Evolutionary conservation across 2,113 vertebrate species (phyloP).

Genomic region (Australoheros scitulus): DNA sequence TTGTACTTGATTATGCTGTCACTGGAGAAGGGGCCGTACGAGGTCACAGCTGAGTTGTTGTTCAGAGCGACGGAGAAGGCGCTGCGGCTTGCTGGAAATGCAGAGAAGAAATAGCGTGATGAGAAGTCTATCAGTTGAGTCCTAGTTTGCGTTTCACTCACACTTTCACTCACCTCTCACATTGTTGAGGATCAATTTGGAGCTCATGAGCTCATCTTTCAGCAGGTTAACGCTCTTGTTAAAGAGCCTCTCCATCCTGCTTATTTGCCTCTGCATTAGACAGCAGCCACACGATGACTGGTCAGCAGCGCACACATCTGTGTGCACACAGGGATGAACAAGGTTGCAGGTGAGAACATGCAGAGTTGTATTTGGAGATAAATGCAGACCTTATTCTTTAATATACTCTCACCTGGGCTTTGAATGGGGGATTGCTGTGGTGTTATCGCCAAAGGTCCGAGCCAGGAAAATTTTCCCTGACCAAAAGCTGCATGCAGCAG

Average conservation of each 20-base stretch:
- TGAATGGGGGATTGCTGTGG: rapidly evolving
- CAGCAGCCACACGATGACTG: constrained; percentile 74
- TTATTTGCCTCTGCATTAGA: constrained; percentile 70
- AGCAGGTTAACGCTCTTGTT: constrained; percentile 36
- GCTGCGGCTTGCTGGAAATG: constrained; percentile 68
- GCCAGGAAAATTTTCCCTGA: background rate
- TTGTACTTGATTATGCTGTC: constrained; percentile 45
- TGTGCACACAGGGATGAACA: background rate
- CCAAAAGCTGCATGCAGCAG: constrained; percentile 41
- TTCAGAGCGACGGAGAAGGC: constrained; percentile 78
- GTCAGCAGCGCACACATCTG: constrained; percentile 60
- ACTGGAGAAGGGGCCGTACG: constrained; percentile 31
- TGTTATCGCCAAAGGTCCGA: background rate
- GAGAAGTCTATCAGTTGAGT: background rate
- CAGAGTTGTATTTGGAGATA: background rate
- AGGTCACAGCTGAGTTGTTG: background rate
- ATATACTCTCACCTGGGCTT: background rate
- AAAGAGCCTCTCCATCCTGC: constrained; percentile 55
- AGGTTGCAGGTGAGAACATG: background rate
- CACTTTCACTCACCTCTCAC: constrained; percentile 62
- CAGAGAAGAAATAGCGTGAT: background rate
- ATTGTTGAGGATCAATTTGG: constrained; percentile 40
- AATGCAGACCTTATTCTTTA: background rate
- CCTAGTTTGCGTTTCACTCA: background rate
- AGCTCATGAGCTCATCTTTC: constrained; percentile 4